A percentile compares a stretch with the other conserved stretches of the same genome.
phyloP scores from a whole-genome alignment of 2,113 vertebrate genomes.

The Ptilonorhynchus violaceus region DNA sequence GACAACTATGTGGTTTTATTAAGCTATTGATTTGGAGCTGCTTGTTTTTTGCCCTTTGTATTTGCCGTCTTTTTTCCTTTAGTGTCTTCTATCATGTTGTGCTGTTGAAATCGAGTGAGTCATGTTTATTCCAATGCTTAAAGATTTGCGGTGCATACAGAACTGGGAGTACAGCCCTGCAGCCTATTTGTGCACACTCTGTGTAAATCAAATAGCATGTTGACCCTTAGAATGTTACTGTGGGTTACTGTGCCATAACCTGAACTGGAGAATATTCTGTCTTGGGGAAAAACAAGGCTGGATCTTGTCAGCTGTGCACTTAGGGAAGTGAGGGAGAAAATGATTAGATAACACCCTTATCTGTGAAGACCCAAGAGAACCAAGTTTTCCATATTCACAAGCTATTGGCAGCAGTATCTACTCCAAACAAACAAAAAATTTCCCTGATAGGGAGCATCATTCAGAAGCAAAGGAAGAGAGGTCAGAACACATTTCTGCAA shows the following conservation, averaged over 20 bases:
- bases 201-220: not conserved
- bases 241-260: conserved; percentile 1
- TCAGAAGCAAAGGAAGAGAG: not conserved
- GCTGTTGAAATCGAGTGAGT: not conserved
- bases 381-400: not conserved
- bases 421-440: not conserved
- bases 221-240: not conserved
- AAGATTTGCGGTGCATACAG: conserved; percentile 5
- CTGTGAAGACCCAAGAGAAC: not conserved
- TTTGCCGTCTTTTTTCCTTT: not conserved
- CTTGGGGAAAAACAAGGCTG: not conserved
- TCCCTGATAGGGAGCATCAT: not conserved
- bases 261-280: not conserved
- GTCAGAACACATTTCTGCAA: not conserved
- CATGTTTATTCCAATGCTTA: not conserved
- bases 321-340: conserved; percentile 22
- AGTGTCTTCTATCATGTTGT: not conserved
- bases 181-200: not conserved
- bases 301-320: not conserved
- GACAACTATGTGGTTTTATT: not conserved
- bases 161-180: not conserved
- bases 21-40: not conserved
- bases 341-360: conserved; percentile 1
- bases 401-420: not conserved
- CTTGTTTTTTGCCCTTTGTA: not conserved